Conservation (phyloP, 2,888 invertebrate genomes). For the Amphipoea lucens region DNA sequence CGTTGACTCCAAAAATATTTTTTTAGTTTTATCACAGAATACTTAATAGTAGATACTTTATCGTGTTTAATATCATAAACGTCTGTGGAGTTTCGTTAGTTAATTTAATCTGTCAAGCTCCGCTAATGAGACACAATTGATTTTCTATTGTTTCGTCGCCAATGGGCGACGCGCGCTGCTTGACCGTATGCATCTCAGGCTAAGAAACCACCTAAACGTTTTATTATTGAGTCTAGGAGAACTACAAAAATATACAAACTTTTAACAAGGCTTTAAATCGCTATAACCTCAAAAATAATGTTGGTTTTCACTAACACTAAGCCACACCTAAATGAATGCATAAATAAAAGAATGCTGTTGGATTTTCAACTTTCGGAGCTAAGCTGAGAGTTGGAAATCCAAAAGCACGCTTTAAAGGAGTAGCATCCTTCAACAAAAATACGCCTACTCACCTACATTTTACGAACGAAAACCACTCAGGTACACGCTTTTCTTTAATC, state of each 20-base stretch:
- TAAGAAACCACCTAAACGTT: background rate
- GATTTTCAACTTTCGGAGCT: background rate
- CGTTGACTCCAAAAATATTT: background rate
- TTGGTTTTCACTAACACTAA: background rate
- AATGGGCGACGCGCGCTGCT: no score
- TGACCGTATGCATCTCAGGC: background rate
- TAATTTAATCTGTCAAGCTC: no score
- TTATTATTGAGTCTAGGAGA: background rate
- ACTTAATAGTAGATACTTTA: no score
- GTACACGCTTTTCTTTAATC: conserved; percentile 4
- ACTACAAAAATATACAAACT: background rate
- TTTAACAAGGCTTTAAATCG: background rate
- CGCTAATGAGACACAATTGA: no score
- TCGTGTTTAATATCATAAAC: no score
- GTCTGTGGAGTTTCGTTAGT: no score
- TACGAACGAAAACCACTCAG: background rate
- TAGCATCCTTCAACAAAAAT: background rate
- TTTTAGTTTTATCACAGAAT: background rate
- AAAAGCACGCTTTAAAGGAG: background rate
- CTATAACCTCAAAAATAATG: background rate
- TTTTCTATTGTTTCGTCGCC: no score
- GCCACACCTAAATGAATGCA: background rate
- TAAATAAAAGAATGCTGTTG: background rate
- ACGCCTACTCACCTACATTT: background rate
- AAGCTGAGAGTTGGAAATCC: background rate